Percentiles rank a stretch among this genome's conserved stretches.
Evolutionary conservation across 2,888 invertebrate genomes (phyloP).

Genomic region (Drosophila antonietae): DNA sequence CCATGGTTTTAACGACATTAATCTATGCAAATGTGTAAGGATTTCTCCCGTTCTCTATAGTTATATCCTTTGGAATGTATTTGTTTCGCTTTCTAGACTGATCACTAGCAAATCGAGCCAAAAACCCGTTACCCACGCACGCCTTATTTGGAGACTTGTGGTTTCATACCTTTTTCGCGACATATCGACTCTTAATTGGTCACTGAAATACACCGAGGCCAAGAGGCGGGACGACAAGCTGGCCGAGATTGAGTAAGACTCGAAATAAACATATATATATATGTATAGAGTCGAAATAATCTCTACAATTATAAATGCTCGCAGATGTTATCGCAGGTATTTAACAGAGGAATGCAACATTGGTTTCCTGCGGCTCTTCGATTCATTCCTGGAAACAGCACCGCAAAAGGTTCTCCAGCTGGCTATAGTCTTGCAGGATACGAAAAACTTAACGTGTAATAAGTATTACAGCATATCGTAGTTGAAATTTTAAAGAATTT

Average conservation of each 20-base stretch:
- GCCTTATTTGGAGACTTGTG: slow-evolving; percentile 42
- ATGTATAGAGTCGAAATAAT: neutral
- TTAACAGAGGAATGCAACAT: slow-evolving; percentile 67
- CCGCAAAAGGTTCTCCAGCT: slow-evolving; percentile 65
- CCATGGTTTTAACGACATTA: slow-evolving; percentile 59
- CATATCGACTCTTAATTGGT: slow-evolving; percentile 42
- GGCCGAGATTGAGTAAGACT: slow-evolving; percentile 48
- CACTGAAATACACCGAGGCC: slow-evolving; percentile 46
- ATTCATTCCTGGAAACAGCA: slow-evolving; percentile 60
- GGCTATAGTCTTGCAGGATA: slow-evolving; percentile 46
- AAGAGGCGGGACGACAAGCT: slow-evolving; percentile 38
- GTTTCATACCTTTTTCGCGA: slow-evolving; percentile 68
- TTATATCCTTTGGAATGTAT: neutral
- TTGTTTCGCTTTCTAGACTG: slow-evolving; percentile 35
- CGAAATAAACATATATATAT: neutral
- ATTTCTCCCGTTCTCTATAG: neutral
- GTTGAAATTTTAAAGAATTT: neutral
- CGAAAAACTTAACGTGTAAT: slow-evolving; percentile 53
- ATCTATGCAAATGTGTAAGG: slow-evolving; percentile 59
- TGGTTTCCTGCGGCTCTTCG: slow-evolving; percentile 63
- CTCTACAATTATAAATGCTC: neutral
- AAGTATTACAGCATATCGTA: neutral
- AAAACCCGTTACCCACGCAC: slow-evolving; percentile 31
- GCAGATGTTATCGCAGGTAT: slow-evolving; percentile 52
- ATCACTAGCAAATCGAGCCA: slow-evolving; percentile 17